These are phyloP conservation scores for Hypothenemus hampei DNA, from an alignment of 1,140 invertebrate genomes.

Conservation along the genomic window DNA sequence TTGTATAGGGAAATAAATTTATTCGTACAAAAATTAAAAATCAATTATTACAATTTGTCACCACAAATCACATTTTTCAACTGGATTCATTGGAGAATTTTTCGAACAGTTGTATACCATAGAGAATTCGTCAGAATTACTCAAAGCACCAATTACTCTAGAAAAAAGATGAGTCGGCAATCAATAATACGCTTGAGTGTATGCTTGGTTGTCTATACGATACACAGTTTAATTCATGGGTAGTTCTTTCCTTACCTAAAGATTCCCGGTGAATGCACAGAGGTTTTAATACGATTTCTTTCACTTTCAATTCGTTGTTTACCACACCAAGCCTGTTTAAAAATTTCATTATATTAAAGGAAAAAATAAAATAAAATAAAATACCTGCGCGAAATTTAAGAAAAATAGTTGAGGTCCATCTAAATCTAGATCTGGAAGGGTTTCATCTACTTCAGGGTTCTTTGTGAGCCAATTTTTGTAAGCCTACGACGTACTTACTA, in stretches of 20 bases:
- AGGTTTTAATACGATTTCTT: conserved; percentile 67
- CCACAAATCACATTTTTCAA: conserved; percentile 77
- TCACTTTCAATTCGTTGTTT: conserved; percentile 79
- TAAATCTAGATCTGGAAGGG: conserved; percentile 65
- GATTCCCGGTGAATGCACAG: conserved; percentile 79
- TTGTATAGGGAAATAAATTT: conserved; percentile 83
- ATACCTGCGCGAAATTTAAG: conserved; percentile 71
- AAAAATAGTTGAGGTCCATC: conserved; percentile 75
- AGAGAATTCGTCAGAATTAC: conserved; percentile 76
- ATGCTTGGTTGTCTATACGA: too few species aligned
- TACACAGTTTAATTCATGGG: too few species aligned
- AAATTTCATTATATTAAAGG: conserved; percentile 38
- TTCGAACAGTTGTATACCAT: conserved; percentile 62
- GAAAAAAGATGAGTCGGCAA: too few species aligned
- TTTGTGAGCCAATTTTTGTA: conserved; percentile 56
- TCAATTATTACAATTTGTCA: conserved; percentile 41
- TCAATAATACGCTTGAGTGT: too few species aligned
- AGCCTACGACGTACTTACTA: conserved; percentile 46
- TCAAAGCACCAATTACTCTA: conserved; percentile 71
- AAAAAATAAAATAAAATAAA: not conserved
- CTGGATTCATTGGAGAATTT: conserved; percentile 71
- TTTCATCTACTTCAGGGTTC: conserved; percentile 53
- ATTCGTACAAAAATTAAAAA: conserved; percentile 4
- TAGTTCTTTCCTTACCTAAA: conserved; percentile 50
- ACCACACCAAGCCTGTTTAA: conserved; percentile 63